These are phyloP conservation scores for Perognathus longimembris DNA, from an alignment of 2,113 vertebrate genomes.

Conservation along the genomic window DNA sequence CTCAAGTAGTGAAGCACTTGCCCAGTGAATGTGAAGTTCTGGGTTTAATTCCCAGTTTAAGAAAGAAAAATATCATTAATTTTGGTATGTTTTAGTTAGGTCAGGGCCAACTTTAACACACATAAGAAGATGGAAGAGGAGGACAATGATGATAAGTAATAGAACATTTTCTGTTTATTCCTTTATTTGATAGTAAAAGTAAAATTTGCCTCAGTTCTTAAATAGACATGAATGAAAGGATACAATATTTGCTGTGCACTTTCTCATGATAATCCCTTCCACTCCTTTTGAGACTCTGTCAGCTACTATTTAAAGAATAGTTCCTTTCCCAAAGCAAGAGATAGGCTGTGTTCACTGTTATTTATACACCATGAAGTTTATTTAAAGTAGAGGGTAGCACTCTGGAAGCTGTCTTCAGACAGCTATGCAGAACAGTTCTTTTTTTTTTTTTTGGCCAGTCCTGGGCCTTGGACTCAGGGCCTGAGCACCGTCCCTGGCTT, in stretches of 20 bases:
- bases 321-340: not conserved
- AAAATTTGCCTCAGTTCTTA: conserved; percentile 30
- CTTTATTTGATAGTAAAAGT: not conserved
- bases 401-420: conserved; percentile 37
- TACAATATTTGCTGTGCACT: not conserved
- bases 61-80: too few species aligned
- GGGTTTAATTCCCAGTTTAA: too few species aligned
- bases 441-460: too few species aligned
- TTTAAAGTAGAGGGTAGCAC: conserved; percentile 58
- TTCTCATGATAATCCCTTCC: not conserved
- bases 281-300: not conserved
- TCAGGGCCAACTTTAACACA: not conserved
- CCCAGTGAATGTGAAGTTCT: too few species aligned
- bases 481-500: too few species aligned
- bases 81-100: not conserved
- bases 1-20: too few species aligned
- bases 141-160: not conserved
- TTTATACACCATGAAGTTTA: conserved; percentile 31
- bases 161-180: not conserved
- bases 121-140: not conserved
- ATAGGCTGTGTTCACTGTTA: not conserved
- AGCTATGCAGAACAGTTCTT: conserved; percentile 25
- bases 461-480: too few species aligned
- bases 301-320: conserved; percentile 21
- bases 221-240: not conserved